Evolutionary conservation across 2,888 invertebrate species (phyloP).

Genomic region (Adelognathus sp.): DNA sequence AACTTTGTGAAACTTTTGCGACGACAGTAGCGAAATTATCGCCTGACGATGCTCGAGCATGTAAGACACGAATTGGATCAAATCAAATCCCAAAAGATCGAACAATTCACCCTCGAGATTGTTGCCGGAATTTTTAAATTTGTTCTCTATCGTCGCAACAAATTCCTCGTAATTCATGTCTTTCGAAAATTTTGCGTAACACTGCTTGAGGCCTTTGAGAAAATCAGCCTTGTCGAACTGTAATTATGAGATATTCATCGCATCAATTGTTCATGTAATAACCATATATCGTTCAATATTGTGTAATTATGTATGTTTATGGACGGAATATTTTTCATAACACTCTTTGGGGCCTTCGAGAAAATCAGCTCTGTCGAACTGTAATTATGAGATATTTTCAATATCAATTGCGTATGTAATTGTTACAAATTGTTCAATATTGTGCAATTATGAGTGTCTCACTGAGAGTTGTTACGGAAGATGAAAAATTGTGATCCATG

Average conservation of each 20-base stretch:
- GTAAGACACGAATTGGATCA: slow-evolving; percentile 75
- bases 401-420: not conserved
- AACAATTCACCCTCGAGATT: slow-evolving; percentile 92
- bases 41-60: slow-evolving; percentile 72
- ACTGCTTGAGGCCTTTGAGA: slow-evolving; percentile 82
- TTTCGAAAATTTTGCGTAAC: slow-evolving; percentile 79
- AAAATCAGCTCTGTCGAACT: slow-evolving; percentile 84
- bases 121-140: slow-evolving; percentile 82
- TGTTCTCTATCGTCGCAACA: slow-evolving; percentile 83
- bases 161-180: slow-evolving; percentile 85
- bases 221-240: slow-evolving; percentile 85
- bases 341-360: too few relatives aligned
- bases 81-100: slow-evolving; percentile 94
- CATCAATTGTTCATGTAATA: not conserved
- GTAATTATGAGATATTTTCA: slow-evolving; percentile 32
- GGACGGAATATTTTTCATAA: too few relatives aligned
- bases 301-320: too few relatives aligned
- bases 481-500: not conserved
- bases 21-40: slow-evolving; percentile 64
- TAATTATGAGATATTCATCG: not conserved
- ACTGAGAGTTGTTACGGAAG: too few relatives aligned
- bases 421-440: not conserved
- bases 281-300: not conserved
- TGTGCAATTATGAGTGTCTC: too few relatives aligned
- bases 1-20: slow-evolving; percentile 63